Conservation (phyloP, 2,888 invertebrate species). For the Cosmorhoe ocellata region DNA sequence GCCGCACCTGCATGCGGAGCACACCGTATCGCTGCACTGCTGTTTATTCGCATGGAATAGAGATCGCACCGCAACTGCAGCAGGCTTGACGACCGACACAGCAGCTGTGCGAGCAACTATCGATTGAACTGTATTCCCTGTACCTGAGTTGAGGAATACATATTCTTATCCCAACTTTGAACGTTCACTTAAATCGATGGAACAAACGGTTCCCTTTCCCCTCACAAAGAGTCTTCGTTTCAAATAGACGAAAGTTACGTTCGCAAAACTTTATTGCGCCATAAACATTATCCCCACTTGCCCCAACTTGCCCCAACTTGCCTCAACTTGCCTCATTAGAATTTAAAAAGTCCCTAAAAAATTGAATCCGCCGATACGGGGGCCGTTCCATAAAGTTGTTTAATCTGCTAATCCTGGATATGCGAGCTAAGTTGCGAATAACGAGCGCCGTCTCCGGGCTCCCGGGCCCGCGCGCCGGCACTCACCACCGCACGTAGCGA, state of each 20-base stretch:
- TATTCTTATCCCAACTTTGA: neutral
- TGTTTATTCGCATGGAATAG: too few relatives aligned
- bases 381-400: constrained; percentile 38
- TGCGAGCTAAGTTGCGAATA: constrained; percentile 41
- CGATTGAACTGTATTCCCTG: too few relatives aligned
- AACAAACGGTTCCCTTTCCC: constrained; percentile 4
- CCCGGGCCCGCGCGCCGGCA: too few relatives aligned
- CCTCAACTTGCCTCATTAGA: constrained; percentile 33
- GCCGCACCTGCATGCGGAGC: too few relatives aligned
- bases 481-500: too few relatives aligned
- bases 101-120: too few relatives aligned
- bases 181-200: constrained; percentile 1
- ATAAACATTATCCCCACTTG: constrained; percentile 10
- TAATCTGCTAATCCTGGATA: constrained; percentile 50
- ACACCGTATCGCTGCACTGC: too few relatives aligned
- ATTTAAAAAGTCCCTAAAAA: constrained; percentile 27
- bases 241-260: constrained; percentile 10
- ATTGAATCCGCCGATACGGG: constrained; percentile 28
- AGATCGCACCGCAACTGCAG: too few relatives aligned
- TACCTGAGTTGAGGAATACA: too few relatives aligned
- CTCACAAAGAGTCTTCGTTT: neutral
- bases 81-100: too few relatives aligned
- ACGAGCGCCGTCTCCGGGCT: constrained; percentile 12
- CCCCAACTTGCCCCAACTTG: constrained; percentile 31
- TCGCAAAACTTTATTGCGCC: constrained; percentile 8